Evolutionary conservation across 2,797 vertebrate species (phyloP), one percentile per base, ranked within the genome.

Genomic region (Kryptopterus vitreolus): DNA sequence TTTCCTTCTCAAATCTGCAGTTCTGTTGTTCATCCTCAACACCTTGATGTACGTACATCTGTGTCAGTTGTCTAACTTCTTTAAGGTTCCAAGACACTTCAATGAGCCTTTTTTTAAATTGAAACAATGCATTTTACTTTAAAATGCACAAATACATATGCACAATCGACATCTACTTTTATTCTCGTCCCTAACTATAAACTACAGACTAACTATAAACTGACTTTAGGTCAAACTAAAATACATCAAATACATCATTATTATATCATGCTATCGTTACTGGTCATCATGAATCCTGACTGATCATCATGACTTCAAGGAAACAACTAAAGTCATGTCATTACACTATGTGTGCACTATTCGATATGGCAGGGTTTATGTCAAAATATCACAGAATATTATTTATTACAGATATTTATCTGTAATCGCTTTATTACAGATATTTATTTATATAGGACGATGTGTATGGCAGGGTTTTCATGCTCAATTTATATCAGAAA

Each of bases 41-140:
- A 78, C 52, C 35, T 6, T 0, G 18, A 50, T 22, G 13, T 5
- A 29, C 52, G 50, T 29, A 76, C 52, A 48, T 50, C 43, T 31
- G 72, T 43, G 48, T n/a, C n/a, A 18, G 22, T 48, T 70, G 53
- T 69, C 65, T 70, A n/a, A n/a, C n/a, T n/a, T 4, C 58, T 70
- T 46, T 33, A 78, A 31, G 8, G 3, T 61, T 78, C 38, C 55
- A 22, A 16, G 20, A 61, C 53, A 68, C 20, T 26, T 58, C 53
- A 22, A 6, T 12, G n/a, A 38, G 9, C n/a, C 11, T 20, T 29
- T 4, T 16, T 3, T 6, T 15, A 24, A 31, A 29, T n/a, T n/a
- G 26, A 31, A 70, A 68, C 13, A 26, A 1, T 65, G 6, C 5
- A 65, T 43, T 65, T 38, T 38, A 1, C 6, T 46, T 43, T 1